Base-by-base conservation (phyloP, 2,113 vertebrate genomes). In the Gymnobelideus leadbeateri region DNA sequence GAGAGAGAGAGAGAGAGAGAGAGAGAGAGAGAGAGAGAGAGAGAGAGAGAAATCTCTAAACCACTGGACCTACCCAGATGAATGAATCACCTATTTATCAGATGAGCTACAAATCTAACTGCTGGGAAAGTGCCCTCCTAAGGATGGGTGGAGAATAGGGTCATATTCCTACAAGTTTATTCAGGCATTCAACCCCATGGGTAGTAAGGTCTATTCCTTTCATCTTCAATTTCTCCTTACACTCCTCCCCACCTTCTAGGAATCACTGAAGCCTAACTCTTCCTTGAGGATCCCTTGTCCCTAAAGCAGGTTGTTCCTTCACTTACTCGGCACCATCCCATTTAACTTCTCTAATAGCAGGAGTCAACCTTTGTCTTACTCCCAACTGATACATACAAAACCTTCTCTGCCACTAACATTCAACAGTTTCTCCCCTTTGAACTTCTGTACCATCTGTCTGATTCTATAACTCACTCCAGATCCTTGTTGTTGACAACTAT, bases 11-110 rank as follows among this genome's bases (percentile, higher is more conserved):
- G n/a, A 77, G 47, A 77, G 37, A n/a, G 19, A 68, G 61, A 68
- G 28, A 61, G 11, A 77, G n/a, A 77, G 37, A n/a, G 19, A 68
- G 61, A 68, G 28, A 61, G 11, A 77, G n/a, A 77, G 47, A 77
- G 37, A n/a, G 19, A 68, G 61, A 68, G 28, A 61, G 11, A 77
- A n/a, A 77, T n/a, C 37, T 77, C 68, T 37, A 77, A 77, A 77
- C 11, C 14, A 77, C 68, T 16, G 1, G 37, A 77, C 37, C 68
- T 77, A 68, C 37, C 37, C 68, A 19, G 68, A 37, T 77, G 14
- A 77, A 77, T 97, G 97, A 98, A 96, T 98, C 98, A 98, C 91
- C 93, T 90, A 0, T 94, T 97, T 96, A 96, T 97, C 94, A 95
- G 97, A 84, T 92, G 51, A 97, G 61, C 31, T 95, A 96, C 89